Base-by-base conservation (phyloP, 2,797 vertebrate genomes). In the Alouatta caraya region DNA sequence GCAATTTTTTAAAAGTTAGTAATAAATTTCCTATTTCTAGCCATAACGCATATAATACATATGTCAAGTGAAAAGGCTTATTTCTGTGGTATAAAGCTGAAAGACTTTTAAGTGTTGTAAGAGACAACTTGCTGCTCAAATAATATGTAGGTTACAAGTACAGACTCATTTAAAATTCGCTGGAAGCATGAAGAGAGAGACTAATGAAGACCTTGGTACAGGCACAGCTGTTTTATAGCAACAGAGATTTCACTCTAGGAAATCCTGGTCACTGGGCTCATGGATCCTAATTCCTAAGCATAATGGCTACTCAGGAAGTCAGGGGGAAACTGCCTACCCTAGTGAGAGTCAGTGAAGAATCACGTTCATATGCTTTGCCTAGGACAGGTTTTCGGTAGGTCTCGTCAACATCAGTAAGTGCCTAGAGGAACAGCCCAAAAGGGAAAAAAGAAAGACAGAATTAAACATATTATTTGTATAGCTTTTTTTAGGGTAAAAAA, bases 401-500 rank as follows among this genome's bases (percentile, higher is more conserved):
- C 98, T 99, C 99, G 97, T 99, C 99, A 42, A 99, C 99, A 7
- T 99, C 99, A 44, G 99, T 99, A 99, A 99, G 99, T 8, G 99
- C 99, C 99, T 99, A 96, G 52, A 98, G 85, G 87, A 93, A 95
- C 21, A 97, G 82, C 10, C 85, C 91, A 59, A 97, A 97, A 70
- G 0, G 0, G 21, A 95, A 86, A 94, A 61, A 85, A 94, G 97
- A 73, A 8, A 87, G 61, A 93, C 10, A 59, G 79, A 97, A 96
- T 91, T 57, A 90, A 26, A 48, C 94, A 48, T 39, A 73, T 61
- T 92, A 85, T n/a, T 83, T 67, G 89, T 82, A 88, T 10, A 50
- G 61, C n/a, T 55, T 64, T 96, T 93, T 46, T 42, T 37, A 24
- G 13, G 70, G 30, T 85, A 50, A 39, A 61, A 72, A 91, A 57